These are phyloP conservation scores for Crocallis elinguaria DNA, from an alignment of 2,888 invertebrate genomes.

Conservation along the genomic window DNA sequence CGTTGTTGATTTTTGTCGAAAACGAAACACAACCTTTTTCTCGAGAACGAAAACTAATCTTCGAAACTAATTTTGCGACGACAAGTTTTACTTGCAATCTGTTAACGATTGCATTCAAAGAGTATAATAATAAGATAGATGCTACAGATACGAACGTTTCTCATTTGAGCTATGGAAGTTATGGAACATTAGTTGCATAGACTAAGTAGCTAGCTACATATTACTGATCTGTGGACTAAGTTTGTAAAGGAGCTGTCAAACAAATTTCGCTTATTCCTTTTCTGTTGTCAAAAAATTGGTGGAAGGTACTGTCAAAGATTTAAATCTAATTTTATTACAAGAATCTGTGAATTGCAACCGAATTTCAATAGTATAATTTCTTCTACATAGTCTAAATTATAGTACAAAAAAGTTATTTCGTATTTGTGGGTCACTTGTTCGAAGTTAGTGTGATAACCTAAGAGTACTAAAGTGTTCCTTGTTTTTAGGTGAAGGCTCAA, in stretches of 20 bases:
- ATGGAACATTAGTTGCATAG: too few relatives aligned
- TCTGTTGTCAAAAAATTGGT: conserved; percentile 56
- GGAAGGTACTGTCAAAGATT: conserved; percentile 48
- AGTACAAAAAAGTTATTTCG: conserved; percentile 40
- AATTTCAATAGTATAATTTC: conserved; percentile 11
- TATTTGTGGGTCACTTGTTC: conserved; percentile 26
- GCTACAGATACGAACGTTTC: too few relatives aligned
- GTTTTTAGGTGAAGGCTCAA: conserved; percentile 84
- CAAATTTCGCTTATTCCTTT: conserved; percentile 36
- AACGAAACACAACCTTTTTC: too few relatives aligned
- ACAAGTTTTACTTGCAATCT: too few relatives aligned
- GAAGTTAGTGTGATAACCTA: conserved; percentile 50
- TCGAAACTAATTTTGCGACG: too few relatives aligned
- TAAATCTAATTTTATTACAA: conserved; percentile 44
- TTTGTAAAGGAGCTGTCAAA: conserved; percentile 22
- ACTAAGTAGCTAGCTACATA: too few relatives aligned
- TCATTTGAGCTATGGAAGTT: too few relatives aligned
- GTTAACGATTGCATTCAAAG: too few relatives aligned
- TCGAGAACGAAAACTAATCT: too few relatives aligned
- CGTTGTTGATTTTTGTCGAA: too few relatives aligned
- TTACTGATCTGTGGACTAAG: neutral
- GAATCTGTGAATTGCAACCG: conserved; percentile 39
- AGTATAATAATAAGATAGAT: too few relatives aligned
- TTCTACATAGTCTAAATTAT: neutral
- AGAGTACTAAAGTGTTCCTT: conserved; percentile 49